Evolutionary conservation across 2,113 vertebrate genomes (phyloP).

Genomic region (Pachycephala philippinensis): DNA sequence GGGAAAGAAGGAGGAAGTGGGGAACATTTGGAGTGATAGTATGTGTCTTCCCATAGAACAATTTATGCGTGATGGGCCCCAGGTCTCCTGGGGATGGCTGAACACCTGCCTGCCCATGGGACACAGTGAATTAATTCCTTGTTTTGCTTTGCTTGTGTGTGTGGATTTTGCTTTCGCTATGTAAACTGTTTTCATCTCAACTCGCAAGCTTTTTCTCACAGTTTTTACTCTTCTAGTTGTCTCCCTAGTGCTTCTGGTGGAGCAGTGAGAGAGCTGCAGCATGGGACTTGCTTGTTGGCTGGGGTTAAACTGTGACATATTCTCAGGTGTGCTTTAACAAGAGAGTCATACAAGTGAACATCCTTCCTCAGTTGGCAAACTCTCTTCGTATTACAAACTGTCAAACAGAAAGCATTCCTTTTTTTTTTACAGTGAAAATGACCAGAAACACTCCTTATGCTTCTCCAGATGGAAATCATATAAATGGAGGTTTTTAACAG

Average conservation of each 20-base stretch:
- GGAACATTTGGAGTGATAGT: not conserved
- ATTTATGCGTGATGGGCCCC: rapidly evolving
- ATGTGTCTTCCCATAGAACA: not conserved
- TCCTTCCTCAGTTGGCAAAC: not conserved
- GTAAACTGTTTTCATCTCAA: not conserved
- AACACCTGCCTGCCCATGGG: not conserved
- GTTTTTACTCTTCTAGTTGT: not conserved
- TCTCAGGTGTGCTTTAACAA: not conserved
- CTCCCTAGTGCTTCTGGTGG: not conserved
- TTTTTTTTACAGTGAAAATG: not conserved
- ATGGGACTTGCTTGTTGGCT: not conserved
- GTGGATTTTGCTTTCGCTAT: not conserved
- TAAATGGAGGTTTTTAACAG: not conserved
- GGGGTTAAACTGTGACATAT: not conserved
- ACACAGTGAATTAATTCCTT: not conserved
- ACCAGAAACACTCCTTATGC: not conserved
- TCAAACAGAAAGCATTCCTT: not conserved
- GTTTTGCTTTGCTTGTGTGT: not conserved
- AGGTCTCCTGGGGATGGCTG: not conserved
- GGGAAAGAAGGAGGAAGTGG: not conserved
- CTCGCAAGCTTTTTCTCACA: not conserved
- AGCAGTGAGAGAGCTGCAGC: not conserved
- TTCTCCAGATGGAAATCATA: not conserved
- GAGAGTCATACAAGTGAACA: not conserved
- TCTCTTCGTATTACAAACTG: not conserved